These are phyloP conservation scores for Ridgeia piscesae DNA, from an alignment of 1,140 invertebrate genomes.

Conservation along the genomic window DNA sequence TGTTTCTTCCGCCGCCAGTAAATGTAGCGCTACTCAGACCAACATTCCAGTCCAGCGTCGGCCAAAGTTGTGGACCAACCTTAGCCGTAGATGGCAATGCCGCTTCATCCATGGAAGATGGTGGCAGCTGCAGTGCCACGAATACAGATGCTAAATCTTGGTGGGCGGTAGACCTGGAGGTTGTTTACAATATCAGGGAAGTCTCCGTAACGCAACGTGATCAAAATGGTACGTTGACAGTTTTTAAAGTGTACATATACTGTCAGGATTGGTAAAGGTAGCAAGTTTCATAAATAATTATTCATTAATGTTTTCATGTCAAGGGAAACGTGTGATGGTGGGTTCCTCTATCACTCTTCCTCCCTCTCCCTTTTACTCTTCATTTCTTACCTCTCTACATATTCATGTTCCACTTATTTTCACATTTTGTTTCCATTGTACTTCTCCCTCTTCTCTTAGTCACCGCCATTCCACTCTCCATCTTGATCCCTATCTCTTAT, in stretches of 20 bases:
- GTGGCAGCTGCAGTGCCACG: neutral
- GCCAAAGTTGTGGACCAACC: neutral
- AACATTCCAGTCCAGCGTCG: neutral
- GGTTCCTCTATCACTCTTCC: too few relatives aligned
- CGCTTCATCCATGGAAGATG: neutral
- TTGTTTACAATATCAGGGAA: neutral
- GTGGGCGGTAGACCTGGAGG: neutral
- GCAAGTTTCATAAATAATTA: too few relatives aligned
- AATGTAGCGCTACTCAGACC: neutral
- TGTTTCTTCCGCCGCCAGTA: neutral
- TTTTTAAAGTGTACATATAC: neutral
- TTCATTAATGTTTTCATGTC: too few relatives aligned
- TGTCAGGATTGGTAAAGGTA: too few relatives aligned
- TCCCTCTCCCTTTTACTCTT: too few relatives aligned
- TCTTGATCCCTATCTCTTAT: too few relatives aligned
- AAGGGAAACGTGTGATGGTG: too few relatives aligned
- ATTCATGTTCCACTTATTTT: too few relatives aligned
- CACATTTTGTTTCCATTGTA: too few relatives aligned
- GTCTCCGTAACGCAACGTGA: neutral
- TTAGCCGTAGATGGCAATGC: neutral
- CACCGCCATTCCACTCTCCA: too few relatives aligned
- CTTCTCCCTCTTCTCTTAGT: too few relatives aligned
- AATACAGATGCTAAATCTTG: neutral
- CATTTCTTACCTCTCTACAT: too few relatives aligned
- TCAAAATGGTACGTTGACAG: neutral